Percentiles rank a stretch among this genome's conserved stretches.
These are phyloP conservation scores for Tetheella fluctuosa DNA, from an alignment of 2,888 invertebrate genomes.

Conservation along the genomic window DNA sequence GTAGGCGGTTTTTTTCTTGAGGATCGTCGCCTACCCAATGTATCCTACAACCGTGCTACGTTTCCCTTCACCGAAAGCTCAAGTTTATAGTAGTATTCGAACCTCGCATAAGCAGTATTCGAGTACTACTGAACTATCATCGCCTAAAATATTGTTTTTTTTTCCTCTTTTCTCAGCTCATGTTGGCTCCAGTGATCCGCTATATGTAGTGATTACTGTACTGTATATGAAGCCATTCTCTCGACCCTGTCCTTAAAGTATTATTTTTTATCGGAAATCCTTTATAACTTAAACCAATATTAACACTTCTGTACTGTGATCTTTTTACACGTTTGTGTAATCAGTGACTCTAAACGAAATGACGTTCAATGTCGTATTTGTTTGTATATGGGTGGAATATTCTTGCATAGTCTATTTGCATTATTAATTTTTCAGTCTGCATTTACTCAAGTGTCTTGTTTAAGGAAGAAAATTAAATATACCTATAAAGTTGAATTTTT, in stretches of 20 bases:
- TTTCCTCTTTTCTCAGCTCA: no score
- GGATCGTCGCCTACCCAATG: no score
- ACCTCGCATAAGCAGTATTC: no score
- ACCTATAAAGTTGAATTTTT: no score
- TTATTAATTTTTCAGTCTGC: not conserved
- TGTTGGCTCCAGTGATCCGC: no score
- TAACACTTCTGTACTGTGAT: not conserved
- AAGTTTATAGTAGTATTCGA: no score
- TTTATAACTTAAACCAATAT: not conserved
- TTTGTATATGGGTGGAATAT: not conserved
- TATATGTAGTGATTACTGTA: no score
- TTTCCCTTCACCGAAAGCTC: no score
- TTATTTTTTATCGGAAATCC: not conserved
- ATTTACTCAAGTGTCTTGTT: not conserved
- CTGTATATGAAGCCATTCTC: not conserved
- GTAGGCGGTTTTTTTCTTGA: no score
- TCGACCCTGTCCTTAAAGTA: not conserved
- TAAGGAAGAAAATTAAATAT: not conserved
- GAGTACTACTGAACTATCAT: no score
- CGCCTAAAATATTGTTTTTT: no score
- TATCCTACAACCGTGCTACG: no score
- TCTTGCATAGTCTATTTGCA: not conserved
- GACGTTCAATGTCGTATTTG: not conserved
- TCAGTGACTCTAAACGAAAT: not conserved
- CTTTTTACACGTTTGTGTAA: not conserved